These are phyloP conservation scores for Sebastiscus tertius DNA, from an alignment of 2,797 vertebrate genomes.

Conservation along the genomic window DNA sequence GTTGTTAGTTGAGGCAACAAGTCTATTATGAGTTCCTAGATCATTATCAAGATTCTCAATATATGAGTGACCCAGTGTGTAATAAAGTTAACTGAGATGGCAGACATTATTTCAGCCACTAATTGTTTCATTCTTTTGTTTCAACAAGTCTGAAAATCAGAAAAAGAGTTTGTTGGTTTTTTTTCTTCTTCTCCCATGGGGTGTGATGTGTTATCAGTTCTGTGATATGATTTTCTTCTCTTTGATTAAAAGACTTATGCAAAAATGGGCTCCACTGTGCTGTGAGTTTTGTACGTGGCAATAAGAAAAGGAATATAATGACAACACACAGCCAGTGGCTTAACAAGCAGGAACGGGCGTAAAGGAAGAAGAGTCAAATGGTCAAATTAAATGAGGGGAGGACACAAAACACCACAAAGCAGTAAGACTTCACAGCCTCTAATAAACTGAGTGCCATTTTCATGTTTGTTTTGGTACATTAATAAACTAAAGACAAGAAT, in stretches of 20 bases:
- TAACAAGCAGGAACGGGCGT: constrained; percentile 24
- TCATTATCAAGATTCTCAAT: constrained; percentile 36
- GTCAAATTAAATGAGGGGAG: constrained; percentile 37
- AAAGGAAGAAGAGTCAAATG: constrained; percentile 35
- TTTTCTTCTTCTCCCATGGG: constrained; percentile 10
- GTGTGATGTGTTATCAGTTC: constrained; percentile 61
- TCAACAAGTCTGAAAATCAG: constrained; percentile 27
- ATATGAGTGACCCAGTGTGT: constrained; percentile 57
- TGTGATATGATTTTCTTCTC: constrained; percentile 64
- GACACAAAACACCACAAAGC: not conserved
- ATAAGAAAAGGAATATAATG: constrained; percentile 6
- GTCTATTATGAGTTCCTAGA: constrained; percentile 42
- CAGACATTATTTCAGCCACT: constrained; percentile 20
- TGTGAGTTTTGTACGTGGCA: constrained; percentile 29
- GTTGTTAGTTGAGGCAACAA: constrained; percentile 56
- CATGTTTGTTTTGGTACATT: not conserved
- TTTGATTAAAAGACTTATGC: constrained; percentile 75
- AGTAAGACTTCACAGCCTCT: not conserved
- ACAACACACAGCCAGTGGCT: constrained; percentile 16
- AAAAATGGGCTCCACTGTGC: constrained; percentile 35
- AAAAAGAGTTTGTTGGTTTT: constrained; percentile 25
- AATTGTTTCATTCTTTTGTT: constrained; percentile 32
- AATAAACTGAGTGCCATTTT: constrained; percentile 1
- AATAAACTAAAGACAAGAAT: not conserved
- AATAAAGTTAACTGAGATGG: constrained; percentile 37